Base-by-base conservation (phyloP, 2,888 invertebrate genomes). In the Campoplex capitator region DNA sequence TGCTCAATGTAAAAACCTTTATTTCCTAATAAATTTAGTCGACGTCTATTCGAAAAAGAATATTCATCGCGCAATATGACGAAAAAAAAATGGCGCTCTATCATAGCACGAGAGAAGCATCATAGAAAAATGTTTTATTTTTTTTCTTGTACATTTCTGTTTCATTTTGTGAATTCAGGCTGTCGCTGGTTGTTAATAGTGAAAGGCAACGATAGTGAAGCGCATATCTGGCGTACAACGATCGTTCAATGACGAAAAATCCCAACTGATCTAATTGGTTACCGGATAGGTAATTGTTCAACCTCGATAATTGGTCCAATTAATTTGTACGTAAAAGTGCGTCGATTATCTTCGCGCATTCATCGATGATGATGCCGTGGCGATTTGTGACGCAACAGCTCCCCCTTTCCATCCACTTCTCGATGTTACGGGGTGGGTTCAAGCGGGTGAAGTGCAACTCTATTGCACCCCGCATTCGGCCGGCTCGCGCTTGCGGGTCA, bases 281-380 rank as follows among this genome's bases (percentile, higher is more conserved):
- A 90, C 91, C 91, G 91, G 91, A 90, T 91, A 92, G 92, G 92
- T 93, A 93, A 93, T 93, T 93, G 93, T 92, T 91, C 91, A 90
- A 90, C 88, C 89, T 89, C 90, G 91, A 90, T 93, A 94, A 94
- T 94, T 94, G 94, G 93, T 91, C 93, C 94, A 94, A 94, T 94
- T 94, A 94, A 93, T 93, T 92, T 91, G 91, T 92, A 91, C 91
- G 91, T 91, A 93, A 93, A 93, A 92, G 90, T 91, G 89, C 90
- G 91, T 89, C 90, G 91, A 92, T 92, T 92, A 92, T 93, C 91
- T 90, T 91, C 82, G 90, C 88, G 91, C 90, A 91, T 92, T 90
- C 90, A 90, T 90, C 91, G 89, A 90, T 89, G 89, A 83, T 88
- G 86, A 87, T 74, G 86, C 83, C 86, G 85, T 80, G 83, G 82